Percentiles rank a stretch among this genome's conserved stretches.
Evolutionary conservation across 1,140 invertebrate species (phyloP).

Genomic region (Hestina assimilis): DNA sequence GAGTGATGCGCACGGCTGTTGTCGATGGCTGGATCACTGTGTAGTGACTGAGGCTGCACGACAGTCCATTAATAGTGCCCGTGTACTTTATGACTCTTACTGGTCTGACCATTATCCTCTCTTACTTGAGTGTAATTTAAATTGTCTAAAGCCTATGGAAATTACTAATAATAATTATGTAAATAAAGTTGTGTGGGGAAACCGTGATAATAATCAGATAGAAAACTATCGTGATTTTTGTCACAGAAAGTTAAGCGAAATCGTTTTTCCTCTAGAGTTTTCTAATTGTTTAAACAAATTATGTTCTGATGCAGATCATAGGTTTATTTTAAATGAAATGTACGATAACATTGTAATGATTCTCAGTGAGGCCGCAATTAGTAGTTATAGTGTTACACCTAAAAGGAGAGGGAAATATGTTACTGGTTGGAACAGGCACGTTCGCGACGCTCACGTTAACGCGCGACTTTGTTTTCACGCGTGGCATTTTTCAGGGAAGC

Average conservation of each 20-base stretch:
- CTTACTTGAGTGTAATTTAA: background rate
- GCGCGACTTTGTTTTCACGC: background rate
- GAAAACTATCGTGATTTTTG: background rate
- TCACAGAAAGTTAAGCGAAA: background rate
- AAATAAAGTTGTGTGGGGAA: background rate
- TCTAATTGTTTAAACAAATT: background rate
- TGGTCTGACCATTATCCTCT: slow-evolving; percentile 1
- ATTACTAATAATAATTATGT: background rate
- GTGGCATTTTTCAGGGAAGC: background rate
- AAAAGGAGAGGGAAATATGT: background rate
- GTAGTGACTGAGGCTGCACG: no score
- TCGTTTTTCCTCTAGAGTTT: background rate
- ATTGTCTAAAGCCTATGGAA: background rate
- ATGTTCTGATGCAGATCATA: background rate
- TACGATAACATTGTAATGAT: background rate
- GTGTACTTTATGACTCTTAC: background rate
- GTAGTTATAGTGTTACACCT: background rate
- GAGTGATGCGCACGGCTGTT: no score
- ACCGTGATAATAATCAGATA: background rate
- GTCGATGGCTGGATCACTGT: no score
- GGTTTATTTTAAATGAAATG: background rate
- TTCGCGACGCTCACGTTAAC: background rate
- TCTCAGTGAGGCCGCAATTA: background rate
- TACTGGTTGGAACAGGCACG: slow-evolving; percentile 3
- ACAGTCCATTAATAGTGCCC: no score